Evolutionary conservation across 23 tunicate species (phyloP).

Genomic region (Halocynthia roretzi): DNA sequence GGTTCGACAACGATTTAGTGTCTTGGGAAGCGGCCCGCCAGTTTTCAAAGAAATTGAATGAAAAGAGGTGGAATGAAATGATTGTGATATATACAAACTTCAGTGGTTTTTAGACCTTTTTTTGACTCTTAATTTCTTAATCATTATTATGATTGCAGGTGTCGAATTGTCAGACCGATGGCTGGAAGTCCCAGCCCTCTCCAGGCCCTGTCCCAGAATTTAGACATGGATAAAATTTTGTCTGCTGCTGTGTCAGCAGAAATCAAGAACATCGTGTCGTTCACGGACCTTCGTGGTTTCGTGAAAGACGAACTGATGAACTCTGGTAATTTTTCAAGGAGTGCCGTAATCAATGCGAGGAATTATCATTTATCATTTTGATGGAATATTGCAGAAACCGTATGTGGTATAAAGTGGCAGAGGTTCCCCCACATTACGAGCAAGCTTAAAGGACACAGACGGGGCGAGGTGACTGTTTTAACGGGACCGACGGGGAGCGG

Average conservation of each 20-base stretch:
- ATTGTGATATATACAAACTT: background rate
- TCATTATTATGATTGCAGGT: constrained; percentile 3
- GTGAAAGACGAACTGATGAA: constrained; percentile 33
- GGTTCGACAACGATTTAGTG: constrained; percentile 22
- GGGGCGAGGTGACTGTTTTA: constrained; percentile 58
- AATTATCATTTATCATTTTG: no score
- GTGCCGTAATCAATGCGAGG: no score
- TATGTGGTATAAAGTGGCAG: constrained; percentile 39
- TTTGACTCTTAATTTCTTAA: no score
- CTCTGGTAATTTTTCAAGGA: constrained; percentile 4
- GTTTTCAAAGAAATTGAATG: constrained; percentile 31
- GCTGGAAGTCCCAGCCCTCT: constrained; percentile 11
- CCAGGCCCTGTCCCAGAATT: constrained; percentile 15
- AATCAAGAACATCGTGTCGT: constrained; percentile 29
- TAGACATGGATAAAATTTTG: constrained; percentile 27
- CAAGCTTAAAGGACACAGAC: constrained; percentile 62
- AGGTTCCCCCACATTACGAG: constrained; percentile 34
- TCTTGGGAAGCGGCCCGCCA: constrained; percentile 28
- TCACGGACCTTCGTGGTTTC: constrained; percentile 22
- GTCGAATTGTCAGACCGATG: constrained; percentile 24
- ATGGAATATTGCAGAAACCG: constrained; percentile 5
- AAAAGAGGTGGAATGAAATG: constrained; percentile 10
- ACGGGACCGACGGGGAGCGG: constrained; percentile 79
- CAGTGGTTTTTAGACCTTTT: no score
- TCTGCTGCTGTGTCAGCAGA: constrained; percentile 17